Percentiles rank a stretch among this genome's conserved stretches.
phyloP scores from a whole-genome alignment of 2,797 vertebrate genomes.

The Eupleurogrammus muticus region DNA sequence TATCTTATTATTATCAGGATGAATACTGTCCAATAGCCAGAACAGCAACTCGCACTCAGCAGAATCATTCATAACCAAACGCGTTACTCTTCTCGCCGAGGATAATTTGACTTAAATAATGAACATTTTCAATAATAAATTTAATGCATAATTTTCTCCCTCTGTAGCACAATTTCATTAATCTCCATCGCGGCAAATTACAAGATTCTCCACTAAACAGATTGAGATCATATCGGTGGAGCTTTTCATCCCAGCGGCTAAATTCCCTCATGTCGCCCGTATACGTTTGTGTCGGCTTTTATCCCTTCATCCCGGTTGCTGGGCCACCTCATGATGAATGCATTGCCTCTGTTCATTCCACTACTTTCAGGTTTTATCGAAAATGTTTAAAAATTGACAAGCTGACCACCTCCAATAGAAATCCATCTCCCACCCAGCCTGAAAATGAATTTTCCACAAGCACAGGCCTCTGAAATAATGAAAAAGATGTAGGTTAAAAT shows the following conservation, averaged over 20 bases:
- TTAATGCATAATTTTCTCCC: conserved; percentile 18
- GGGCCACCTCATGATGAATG: conserved; percentile 70
- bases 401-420: conserved; percentile 72
- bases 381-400: conserved; percentile 74
- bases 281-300: conserved; percentile 52
- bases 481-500: conserved; percentile 63
- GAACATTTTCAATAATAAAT: conserved; percentile 35
- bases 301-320: conserved; percentile 54
- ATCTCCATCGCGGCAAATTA: conserved; percentile 38
- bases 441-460: conserved; percentile 72
- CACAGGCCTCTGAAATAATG: conserved; percentile 60
- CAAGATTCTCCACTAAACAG: conserved; percentile 43
- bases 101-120: conserved; percentile 25
- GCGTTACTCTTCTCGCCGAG: not conserved
- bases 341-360: conserved; percentile 57
- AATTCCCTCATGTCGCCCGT: conserved; percentile 29
- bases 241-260: conserved; percentile 41
- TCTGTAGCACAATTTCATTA: conserved; percentile 34
- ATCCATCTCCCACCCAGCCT: conserved; percentile 56
- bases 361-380: conserved; percentile 52
- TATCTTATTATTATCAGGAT: not conserved
- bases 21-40: not conserved
- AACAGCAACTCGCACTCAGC: not conserved
- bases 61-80: conserved; percentile 32
- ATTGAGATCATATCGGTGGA: conserved; percentile 37